Evolutionary conservation across 2,888 invertebrate genomes (phyloP).

Genomic region (Apodemia duryi): DNA sequence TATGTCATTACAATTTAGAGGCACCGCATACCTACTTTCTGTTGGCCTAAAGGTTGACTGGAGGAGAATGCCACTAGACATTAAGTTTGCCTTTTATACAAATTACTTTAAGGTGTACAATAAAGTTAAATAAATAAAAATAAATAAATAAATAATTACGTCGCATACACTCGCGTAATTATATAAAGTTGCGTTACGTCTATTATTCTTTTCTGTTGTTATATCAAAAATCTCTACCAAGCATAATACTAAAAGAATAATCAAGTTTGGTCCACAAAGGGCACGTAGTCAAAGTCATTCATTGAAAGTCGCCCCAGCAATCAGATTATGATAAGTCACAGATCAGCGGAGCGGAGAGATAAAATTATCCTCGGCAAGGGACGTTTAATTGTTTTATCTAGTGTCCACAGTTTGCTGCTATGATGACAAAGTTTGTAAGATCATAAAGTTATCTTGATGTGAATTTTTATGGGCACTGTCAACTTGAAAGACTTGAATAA

Average conservation of each 20-base stretch:
- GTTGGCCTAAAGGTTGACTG: no score
- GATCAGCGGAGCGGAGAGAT: conserved; percentile 65
- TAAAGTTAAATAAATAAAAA: no score
- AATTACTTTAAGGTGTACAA: no score
- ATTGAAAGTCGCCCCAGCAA: conserved; percentile 39
- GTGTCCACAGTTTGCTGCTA: conserved; percentile 33
- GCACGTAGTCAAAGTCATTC: conserved; percentile 36
- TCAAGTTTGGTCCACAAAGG: conserved; percentile 31
- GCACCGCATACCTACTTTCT: no score
- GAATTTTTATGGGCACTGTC: conserved; percentile 6
- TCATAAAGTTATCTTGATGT: conserved; percentile 18
- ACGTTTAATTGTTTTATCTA: conserved; percentile 39
- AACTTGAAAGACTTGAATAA: conserved; percentile 3
- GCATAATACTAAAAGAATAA: conserved; percentile 28
- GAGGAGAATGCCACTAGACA: no score
- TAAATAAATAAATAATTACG: no score
- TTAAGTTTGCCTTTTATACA: no score
- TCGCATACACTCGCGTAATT: no score
- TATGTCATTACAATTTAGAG: no score
- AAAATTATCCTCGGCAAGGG: conserved; percentile 66
- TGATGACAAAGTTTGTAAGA: conserved; percentile 23
- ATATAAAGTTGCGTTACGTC: no score
- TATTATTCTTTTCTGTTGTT: conserved; percentile 17
- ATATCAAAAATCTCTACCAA: conserved; percentile 25
- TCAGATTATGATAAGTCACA: conserved; percentile 62